Conservation (phyloP, 1,140 invertebrate species). For the Drosophila arawakana region DNA sequence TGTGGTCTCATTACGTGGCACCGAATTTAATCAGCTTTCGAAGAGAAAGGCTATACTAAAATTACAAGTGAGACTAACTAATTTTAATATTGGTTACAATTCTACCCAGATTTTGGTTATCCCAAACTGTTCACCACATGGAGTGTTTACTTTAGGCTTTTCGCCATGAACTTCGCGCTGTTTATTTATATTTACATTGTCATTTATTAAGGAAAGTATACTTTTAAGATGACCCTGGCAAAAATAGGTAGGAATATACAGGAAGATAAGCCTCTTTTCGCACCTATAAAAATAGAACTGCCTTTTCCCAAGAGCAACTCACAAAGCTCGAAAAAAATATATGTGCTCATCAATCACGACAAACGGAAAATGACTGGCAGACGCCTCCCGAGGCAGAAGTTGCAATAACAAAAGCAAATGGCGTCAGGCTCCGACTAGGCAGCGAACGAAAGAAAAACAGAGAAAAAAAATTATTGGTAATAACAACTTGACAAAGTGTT, state of each 20-base stretch:
- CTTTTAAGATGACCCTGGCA: neutral
- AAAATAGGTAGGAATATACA: neutral
- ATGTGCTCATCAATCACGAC: slow-evolving; percentile 63
- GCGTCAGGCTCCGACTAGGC: neutral
- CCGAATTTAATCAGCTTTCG: neutral
- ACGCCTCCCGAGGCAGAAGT: slow-evolving; percentile 21
- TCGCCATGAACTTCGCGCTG: no score
- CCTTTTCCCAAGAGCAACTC: neutral
- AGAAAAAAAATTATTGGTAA: slow-evolving; percentile 70
- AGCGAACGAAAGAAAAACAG: slow-evolving; percentile 19
- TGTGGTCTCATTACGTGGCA: slow-evolving; percentile 49
- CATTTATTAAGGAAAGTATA: neutral
- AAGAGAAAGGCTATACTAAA: no score
- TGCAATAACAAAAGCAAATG: slow-evolving; percentile 30
- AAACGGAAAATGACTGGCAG: slow-evolving; percentile 41
- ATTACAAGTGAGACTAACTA: no score
- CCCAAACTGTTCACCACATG: neutral
- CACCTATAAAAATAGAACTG: slow-evolving; percentile 2
- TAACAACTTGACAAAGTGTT: slow-evolving; percentile 79
- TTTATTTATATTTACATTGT: neutral
- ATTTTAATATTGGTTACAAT: no score
- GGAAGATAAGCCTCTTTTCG: neutral
- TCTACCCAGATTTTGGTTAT: no score
- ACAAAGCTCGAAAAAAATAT: slow-evolving; percentile 16
- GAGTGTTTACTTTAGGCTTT: no score